Percentiles rank a stretch among this genome's conserved stretches.
Evolutionary conservation across 2,888 invertebrate species (phyloP).

Genomic region (Spodoptera littoralis): DNA sequence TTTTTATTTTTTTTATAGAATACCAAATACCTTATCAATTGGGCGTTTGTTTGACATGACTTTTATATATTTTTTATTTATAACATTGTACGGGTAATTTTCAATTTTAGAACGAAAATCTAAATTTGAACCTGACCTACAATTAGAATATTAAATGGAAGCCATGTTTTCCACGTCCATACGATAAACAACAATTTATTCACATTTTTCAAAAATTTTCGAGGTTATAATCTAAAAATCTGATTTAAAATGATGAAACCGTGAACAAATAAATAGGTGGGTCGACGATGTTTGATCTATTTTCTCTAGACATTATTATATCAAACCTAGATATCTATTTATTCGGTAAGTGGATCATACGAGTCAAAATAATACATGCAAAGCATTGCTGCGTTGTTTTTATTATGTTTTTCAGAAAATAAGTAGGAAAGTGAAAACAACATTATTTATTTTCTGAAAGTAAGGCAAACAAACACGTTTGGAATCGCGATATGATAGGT

Average conservation of each 20-base stretch:
- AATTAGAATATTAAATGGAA: too few species aligned
- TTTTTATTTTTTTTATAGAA: too few species aligned
- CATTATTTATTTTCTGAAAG: conserved; percentile 7
- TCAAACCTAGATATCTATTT: conserved; percentile 36
- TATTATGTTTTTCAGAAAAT: conserved; percentile 9
- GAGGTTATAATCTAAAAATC: conserved; percentile 15
- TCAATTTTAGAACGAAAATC: too few species aligned
- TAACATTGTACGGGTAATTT: too few species aligned
- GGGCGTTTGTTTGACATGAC: too few species aligned
- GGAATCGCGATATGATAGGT: too few species aligned
- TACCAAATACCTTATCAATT: too few species aligned
- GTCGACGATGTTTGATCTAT: conserved; percentile 41
- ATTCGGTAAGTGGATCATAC: conserved; percentile 36
- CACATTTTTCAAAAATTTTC: too few species aligned
- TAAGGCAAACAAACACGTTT: not conserved
- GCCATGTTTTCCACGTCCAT: too few species aligned
- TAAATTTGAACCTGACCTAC: too few species aligned
- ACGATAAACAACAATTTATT: not conserved
- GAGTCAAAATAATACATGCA: conserved; percentile 14
- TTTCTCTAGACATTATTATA: conserved; percentile 35
- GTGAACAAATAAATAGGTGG: conserved; percentile 20
- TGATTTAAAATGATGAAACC: conserved; percentile 7
- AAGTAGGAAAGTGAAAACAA: not conserved
- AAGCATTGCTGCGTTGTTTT: not conserved
- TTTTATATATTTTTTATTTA: too few species aligned